phyloP scores from a whole-genome alignment of 2,797 vertebrate genomes.

The Paguma larvata region DNA sequence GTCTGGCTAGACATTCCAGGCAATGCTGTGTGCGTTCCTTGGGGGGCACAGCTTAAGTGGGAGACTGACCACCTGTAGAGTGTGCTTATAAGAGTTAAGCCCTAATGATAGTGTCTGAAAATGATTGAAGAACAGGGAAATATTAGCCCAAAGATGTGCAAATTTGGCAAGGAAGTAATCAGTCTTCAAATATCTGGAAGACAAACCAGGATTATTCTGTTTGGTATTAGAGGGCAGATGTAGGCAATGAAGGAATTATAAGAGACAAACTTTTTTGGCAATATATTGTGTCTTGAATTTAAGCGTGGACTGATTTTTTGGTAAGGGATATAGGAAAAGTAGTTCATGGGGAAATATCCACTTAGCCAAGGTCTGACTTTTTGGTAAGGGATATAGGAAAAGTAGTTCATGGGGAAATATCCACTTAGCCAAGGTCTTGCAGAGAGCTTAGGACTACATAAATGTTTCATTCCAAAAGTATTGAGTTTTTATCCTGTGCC shows the following conservation, averaged over 20 bases:
- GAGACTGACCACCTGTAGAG: background rate
- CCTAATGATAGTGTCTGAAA: background rate
- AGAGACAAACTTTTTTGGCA: background rate
- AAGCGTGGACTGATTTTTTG: slow-evolving; percentile 3
- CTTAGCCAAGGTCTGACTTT: slow-evolving; percentile 28
- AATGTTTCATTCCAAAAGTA: slow-evolving; percentile 78
- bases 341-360: background rate
- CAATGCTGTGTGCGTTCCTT: background rate
- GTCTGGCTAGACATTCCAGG: background rate
- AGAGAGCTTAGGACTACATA: slow-evolving; percentile 60
- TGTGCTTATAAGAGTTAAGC: background rate
- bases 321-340: background rate
- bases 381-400: background rate
- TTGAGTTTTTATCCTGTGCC: slow-evolving; percentile 69
- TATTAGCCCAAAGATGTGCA: background rate
- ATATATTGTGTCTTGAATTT: background rate
- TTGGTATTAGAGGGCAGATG: background rate
- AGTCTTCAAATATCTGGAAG: background rate
- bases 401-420: background rate
- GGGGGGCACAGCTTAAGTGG: background rate
- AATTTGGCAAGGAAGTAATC: background rate
- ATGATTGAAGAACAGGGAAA: background rate
- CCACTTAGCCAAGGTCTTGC: background rate
- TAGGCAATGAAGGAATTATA: background rate
- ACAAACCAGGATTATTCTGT: background rate